A percentile compares a stretch with the other conserved stretches of the same genome.
These are phyloP conservation scores for Thymallus thymallus DNA, from an alignment of 2,113 vertebrate species.

Conservation along the genomic window DNA sequence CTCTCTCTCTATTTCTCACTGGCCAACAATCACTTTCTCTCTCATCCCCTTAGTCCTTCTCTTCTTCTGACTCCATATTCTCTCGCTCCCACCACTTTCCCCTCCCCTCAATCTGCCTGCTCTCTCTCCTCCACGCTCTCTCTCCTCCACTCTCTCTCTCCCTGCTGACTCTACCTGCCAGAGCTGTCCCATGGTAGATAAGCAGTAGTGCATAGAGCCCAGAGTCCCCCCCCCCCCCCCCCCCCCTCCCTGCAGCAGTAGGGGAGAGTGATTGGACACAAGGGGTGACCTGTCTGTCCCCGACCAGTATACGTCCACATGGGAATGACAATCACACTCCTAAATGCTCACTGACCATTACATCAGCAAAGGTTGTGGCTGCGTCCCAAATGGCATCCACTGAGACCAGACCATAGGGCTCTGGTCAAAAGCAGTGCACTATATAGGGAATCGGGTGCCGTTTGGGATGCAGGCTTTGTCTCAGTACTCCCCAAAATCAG, in stretches of 20 bases:
- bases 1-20: background rate
- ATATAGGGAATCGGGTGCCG: no score
- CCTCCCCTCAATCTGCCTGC: slow-evolving; percentile 5
- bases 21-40: background rate
- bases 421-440: no score
- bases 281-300: no score
- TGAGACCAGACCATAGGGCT: no score
- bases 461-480: no score
- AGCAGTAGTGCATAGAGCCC: background rate
- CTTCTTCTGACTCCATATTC: background rate
- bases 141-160: slow-evolving; percentile 15
- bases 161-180: slow-evolving; percentile 1
- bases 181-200: background rate
- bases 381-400: no score
- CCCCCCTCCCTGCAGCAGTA: background rate
- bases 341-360: no score
- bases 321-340: no score
- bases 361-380: no score
- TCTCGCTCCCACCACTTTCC: slow-evolving; percentile 8
- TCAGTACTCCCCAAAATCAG: no score
- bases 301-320: no score
- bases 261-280: background rate
- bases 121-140: slow-evolving; percentile 3
- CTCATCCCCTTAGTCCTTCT: background rate
- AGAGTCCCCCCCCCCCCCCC: no score